Evolutionary conservation across 1,140 invertebrate genomes (phyloP), one percentile per base, ranked within the genome.

Genomic region (Tribolium castaneum): DNA sequence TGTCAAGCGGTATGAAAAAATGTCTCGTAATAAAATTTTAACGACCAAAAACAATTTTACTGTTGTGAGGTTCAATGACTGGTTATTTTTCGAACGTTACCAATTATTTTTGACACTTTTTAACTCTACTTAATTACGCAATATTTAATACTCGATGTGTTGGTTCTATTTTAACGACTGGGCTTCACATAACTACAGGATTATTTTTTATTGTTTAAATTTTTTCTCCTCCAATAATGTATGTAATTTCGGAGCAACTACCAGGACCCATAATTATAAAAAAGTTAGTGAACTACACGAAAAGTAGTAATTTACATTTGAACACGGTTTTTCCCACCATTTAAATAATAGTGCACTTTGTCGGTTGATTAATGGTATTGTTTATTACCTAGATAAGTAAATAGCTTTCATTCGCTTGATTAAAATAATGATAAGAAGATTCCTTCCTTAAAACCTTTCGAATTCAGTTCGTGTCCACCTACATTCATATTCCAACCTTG

Each of bases 51-150:
- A 66, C 10, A n/a, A 59, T 30, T 59, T 12, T 22, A 59, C 13
- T 22, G 13, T 22, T 52, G 25, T 30, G 13, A 35, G 34, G 59
- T 66, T 66, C 59, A 66, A 66, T 22, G 59, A 30, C 59, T 66
- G 25, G 59, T 45, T 25, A 59, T 59, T 59, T 66, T 35, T 34
- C 13, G 30, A 3, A 3, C 6, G 30, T 35, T 35, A 66, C 7
- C 59, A 66, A 66, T 66, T 35, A 35, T 35, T 34, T 66, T 66
- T 25, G 19, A n/a, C 6, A 59, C 16, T 54, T 54, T 54, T 19
- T 19, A 19, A 19, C 2, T 35, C 19, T 66, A 3, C 30, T 14
- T 14, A 35, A 13, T 66, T 59, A 59, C 22, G 54, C 9, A 30
- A 22, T 25, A 59, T 9, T 45, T 45, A 30, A n/a, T 9, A 59